phyloP scores from a whole-genome alignment of 2,888 invertebrate genomes.

The Lasioglossum lativentre region DNA sequence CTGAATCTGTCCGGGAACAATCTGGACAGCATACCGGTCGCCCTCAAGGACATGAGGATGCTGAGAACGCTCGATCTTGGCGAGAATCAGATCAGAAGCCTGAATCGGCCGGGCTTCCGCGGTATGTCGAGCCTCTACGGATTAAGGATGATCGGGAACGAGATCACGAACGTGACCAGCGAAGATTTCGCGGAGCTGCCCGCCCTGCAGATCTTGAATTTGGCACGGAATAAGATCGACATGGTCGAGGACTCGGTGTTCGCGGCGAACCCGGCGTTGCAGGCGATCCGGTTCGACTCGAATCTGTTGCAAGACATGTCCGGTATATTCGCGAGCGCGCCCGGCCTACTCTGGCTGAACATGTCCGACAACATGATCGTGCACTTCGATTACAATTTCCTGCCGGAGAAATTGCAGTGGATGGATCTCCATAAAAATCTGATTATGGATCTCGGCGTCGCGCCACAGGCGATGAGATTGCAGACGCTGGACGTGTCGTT shows the following conservation, averaged over 20 bases:
- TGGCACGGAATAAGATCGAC: slow-evolving; percentile 93
- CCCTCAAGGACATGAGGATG: slow-evolving; percentile 93
- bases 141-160: slow-evolving; percentile 95
- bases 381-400: slow-evolving; percentile 94
- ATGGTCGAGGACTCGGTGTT: slow-evolving; percentile 93
- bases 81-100: slow-evolving; percentile 93
- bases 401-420: slow-evolving; percentile 94
- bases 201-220: slow-evolving; percentile 93
- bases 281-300: slow-evolving; percentile 94
- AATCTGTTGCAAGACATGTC: slow-evolving; percentile 93
- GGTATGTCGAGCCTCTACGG: slow-evolving; percentile 95
- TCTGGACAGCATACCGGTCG: slow-evolving; percentile 92
- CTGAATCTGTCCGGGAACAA: slow-evolving; percentile 95
- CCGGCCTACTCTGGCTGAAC: slow-evolving; percentile 94
- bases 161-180: slow-evolving; percentile 92
- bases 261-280: slow-evolving; percentile 91
- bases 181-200: slow-evolving; percentile 92
- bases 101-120: slow-evolving; percentile 93
- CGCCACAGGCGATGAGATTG: slow-evolving; percentile 90
- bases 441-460: slow-evolving; percentile 90
- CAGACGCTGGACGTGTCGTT: slow-evolving; percentile 96
- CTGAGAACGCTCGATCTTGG: slow-evolving; percentile 95
- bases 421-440: slow-evolving; percentile 95
- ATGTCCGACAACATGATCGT: slow-evolving; percentile 95
- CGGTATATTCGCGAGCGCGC: slow-evolving; percentile 93